phyloP scores from a whole-genome alignment of 92 coral and sea anemone species.

The Nematostella vectensis region DNA sequence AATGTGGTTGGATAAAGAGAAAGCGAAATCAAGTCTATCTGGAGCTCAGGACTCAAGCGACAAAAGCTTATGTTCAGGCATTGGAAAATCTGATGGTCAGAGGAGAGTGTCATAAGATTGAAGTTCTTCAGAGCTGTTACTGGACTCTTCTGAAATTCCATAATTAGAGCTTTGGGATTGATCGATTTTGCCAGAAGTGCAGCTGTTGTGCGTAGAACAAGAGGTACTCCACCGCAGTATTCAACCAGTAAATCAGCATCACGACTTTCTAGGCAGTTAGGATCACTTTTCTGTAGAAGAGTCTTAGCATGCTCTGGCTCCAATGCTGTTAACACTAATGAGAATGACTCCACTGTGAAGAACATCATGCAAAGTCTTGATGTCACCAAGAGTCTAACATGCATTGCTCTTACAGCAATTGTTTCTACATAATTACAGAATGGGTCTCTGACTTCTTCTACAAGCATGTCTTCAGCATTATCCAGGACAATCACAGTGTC shows the following conservation, averaged over 20 bases:
- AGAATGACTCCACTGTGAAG: constrained; percentile 53
- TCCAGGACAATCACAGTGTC: constrained; percentile 79
- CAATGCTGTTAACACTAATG: constrained; percentile 46
- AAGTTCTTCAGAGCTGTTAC: constrained; percentile 67
- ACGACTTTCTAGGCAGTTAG: constrained; percentile 30
- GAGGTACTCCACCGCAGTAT: constrained; percentile 89
- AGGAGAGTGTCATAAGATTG: constrained; percentile 60
- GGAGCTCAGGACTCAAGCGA: constrained; percentile 56
- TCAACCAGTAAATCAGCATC: constrained; percentile 70
- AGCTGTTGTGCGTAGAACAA: constrained; percentile 85
- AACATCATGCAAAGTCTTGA: constrained; percentile 66
- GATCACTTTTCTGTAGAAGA: constrained; percentile 35
- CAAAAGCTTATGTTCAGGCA: constrained; percentile 80
- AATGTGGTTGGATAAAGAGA: constrained; percentile 85
- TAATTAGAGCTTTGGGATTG: constrained; percentile 68
- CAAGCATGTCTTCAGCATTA: constrained; percentile 90
- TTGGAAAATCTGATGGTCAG: constrained; percentile 75
- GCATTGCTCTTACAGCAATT: constrained; percentile 65
- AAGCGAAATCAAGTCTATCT: constrained; percentile 64
- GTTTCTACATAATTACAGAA: constrained; percentile 69
- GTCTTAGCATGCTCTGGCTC: constrained; percentile 56
- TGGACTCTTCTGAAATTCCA: constrained; percentile 82
- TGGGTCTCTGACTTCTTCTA: constrained; percentile 35
- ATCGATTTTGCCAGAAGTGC: constrained; percentile 71
- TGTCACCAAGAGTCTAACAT: constrained; percentile 62